Evolutionary conservation across 2,113 vertebrate genomes (phyloP).

Genomic region (Mormoops blainvillei): DNA sequence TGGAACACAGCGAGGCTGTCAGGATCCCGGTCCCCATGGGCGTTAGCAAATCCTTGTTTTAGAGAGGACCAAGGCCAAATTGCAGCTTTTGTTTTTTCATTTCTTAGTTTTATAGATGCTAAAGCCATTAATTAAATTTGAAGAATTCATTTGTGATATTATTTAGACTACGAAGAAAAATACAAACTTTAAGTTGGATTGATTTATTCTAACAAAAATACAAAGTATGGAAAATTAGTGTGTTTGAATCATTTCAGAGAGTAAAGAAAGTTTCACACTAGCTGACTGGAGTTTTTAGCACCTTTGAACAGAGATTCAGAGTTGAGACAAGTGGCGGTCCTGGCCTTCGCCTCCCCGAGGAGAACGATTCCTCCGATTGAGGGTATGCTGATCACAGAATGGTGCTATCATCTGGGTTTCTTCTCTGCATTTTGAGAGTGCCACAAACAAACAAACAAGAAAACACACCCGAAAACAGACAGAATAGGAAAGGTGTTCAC

Average conservation of each 20-base stretch:
- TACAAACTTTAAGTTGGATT: slow-evolving; percentile 72
- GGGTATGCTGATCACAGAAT: slow-evolving; percentile 30
- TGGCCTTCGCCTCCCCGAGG: not conserved
- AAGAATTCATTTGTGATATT: not conserved
- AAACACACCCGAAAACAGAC: slow-evolving; percentile 52
- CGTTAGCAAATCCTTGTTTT: rapidly evolving
- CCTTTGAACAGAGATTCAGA: slow-evolving; percentile 78
- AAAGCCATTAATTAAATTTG: not conserved
- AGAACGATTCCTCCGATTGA: rapidly evolving
- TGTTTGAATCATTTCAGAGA: slow-evolving; percentile 70
- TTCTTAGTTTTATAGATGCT: not conserved
- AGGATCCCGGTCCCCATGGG: not conserved
- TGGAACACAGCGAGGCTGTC: not conserved
- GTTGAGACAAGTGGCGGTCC: slow-evolving; percentile 71
- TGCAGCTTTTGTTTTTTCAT: not conserved
- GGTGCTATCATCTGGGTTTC: slow-evolving; percentile 16
- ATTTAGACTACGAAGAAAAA: not conserved
- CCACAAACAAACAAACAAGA: slow-evolving; percentile 49
- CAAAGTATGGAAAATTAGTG: slow-evolving; percentile 78
- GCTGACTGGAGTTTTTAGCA: slow-evolving; percentile 78
- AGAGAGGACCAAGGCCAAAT: not conserved
- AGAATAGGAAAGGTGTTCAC: slow-evolving; percentile 56
- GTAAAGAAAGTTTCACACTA: slow-evolving; percentile 67
- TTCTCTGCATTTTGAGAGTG: slow-evolving; percentile 39
- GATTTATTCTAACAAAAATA: slow-evolving; percentile 85